Conservation (phyloP, 2,888 invertebrate genomes). For the Heliconius aoede region DNA sequence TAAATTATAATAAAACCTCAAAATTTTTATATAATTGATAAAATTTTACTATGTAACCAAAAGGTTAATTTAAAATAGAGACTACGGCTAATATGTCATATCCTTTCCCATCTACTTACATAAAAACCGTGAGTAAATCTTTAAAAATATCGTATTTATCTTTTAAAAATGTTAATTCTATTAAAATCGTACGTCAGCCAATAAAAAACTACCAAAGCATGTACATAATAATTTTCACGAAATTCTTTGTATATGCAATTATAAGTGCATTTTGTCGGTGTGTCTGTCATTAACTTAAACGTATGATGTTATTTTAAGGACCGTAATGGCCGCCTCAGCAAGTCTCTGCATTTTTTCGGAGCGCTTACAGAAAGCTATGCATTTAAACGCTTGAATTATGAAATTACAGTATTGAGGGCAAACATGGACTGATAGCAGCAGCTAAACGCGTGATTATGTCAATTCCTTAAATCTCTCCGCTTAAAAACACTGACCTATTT, state of each 20-base stretch:
- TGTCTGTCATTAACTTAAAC: slow-evolving; percentile 83
- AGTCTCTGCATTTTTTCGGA: slow-evolving; percentile 70
- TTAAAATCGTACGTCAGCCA: slow-evolving; percentile 54
- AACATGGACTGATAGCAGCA: slow-evolving; percentile 65
- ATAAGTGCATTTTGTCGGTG: slow-evolving; percentile 82
- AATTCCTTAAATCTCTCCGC: slow-evolving; percentile 37
- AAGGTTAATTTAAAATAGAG: background rate
- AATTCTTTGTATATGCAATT: slow-evolving; percentile 82
- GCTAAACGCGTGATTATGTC: slow-evolving; percentile 46
- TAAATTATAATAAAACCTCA: background rate
- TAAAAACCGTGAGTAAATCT: background rate
- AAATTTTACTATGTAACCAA: background rate
- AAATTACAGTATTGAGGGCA: slow-evolving; percentile 82
- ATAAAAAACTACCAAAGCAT: slow-evolving; percentile 68
- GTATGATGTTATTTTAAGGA: slow-evolving; percentile 84
- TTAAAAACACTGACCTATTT: slow-evolving; percentile 12
- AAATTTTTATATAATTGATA: background rate
- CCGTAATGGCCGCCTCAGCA: slow-evolving; percentile 78
- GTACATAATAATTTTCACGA: slow-evolving; percentile 79
- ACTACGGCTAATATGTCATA: background rate
- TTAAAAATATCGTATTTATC: background rate
- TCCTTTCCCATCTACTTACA: background rate
- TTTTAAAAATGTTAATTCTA: slow-evolving; percentile 7
- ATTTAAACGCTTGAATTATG: slow-evolving; percentile 84
- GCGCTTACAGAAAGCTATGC: slow-evolving; percentile 82